These are phyloP conservation scores for Diplodus sargus DNA, from an alignment of 2,797 vertebrate genomes.

Conservation along the genomic window DNA sequence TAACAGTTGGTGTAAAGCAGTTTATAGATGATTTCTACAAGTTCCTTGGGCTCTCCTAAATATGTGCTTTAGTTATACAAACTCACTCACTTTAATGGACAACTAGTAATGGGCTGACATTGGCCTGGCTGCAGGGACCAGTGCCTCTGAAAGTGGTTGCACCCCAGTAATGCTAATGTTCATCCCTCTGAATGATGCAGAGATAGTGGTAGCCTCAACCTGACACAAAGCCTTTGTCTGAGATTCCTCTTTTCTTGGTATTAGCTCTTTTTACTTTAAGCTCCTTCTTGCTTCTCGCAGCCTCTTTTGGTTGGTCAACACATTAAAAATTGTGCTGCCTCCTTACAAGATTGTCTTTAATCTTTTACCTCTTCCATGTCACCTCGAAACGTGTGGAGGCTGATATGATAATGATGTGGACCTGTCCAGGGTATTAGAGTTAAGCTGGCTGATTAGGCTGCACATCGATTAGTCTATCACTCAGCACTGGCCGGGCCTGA, in stretches of 20 bases:
- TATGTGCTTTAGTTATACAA: constrained; percentile 68
- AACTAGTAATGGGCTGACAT: constrained; percentile 51
- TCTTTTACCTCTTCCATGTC: constrained; percentile 82
- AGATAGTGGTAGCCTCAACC: constrained; percentile 47
- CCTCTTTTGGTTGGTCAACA: constrained; percentile 63
- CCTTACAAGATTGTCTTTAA: constrained; percentile 82
- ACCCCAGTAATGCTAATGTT: constrained; percentile 50
- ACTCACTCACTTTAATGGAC: constrained; percentile 62
- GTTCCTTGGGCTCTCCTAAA: constrained; percentile 55
- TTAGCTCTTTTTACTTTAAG: constrained; percentile 26
- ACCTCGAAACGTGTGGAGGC: constrained; percentile 82
- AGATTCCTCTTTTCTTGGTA: constrained; percentile 37
- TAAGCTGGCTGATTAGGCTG: constrained; percentile 88
- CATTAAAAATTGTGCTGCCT: constrained; percentile 74
- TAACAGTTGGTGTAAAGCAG: constrained; percentile 79
- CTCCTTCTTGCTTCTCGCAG: constrained; percentile 44
- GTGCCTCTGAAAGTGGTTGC: constrained; percentile 35
- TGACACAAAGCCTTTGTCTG: constrained; percentile 42
- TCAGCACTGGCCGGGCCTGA: constrained; percentile 74
- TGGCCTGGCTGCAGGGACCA: constrained; percentile 47
- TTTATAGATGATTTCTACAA: constrained; percentile 79
- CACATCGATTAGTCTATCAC: constrained; percentile 86
- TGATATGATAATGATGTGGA: constrained; percentile 89
- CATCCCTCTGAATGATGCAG: constrained; percentile 51
- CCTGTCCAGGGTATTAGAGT: constrained; percentile 86